Evolutionary conservation across 1,140 invertebrate species (phyloP), one percentile per base, ranked within the genome.

Genomic region (Samia ricini): DNA sequence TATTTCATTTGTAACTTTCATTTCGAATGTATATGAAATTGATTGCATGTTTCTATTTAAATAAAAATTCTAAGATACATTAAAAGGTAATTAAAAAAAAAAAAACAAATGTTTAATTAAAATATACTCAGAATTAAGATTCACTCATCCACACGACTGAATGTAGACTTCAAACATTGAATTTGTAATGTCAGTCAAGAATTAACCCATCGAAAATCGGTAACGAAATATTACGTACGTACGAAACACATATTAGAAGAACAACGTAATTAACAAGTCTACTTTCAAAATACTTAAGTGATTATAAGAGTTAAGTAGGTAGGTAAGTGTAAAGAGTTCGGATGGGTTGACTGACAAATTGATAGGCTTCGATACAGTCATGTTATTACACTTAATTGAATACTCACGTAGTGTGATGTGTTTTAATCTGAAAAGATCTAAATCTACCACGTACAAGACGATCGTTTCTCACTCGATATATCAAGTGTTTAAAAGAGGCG

Each of bases 351-450:
- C 72, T 68, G 63, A 77, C 76, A 80, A 79, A 81, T 83, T 83
- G 74, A 80, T 80, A 79, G 74, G 64, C 74, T 76, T 77, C 76
- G 69, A 74, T 72, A 74, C 60, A 74, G 61, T 66, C 66, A 63
- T 72, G 74, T 81, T 79, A 85, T 83, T 83, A 81, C 72, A 66
- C 19, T 69, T 85, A 83, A 85, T 85, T 85, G 82, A 85, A 85
- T 79, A 71, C 62, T 76, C 73, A 78, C 79, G 78, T 68, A 42
- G 33, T 42, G 33, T 42, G 33, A 42, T 42, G 33, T 42, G 33
- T 42, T 42, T 42, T 15, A 42, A 42, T 42, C 4, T 42, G 33
- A 12, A 42, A 12, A 15, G 7, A 42, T 42, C 33, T 42, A 42
- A 42, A 12, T 42, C 33, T 42, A 42, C 33, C 33, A 42, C 33